Evolutionary conservation across 2,113 vertebrate genomes (phyloP), one percentile per base, ranked within the genome.

Genomic region (Polypterus bichir): DNA sequence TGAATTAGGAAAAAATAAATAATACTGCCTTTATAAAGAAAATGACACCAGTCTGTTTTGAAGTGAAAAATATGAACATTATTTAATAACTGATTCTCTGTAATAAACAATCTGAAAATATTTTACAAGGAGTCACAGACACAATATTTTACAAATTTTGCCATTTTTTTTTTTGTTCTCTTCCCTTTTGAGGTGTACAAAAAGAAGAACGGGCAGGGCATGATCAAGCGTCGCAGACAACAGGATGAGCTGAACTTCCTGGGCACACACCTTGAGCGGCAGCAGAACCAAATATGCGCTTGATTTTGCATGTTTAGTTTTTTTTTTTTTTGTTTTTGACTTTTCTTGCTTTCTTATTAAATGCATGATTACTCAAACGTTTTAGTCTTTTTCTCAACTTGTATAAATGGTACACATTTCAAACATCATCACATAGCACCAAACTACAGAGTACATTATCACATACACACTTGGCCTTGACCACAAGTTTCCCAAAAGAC

Each of bases 51-150:
- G 74, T 45, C 54, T 66, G 65, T 75, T 83, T 76, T 96, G 93
- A 98, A 97, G 92, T 97, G 95, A 97, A 98, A 88, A 98, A 98
- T 98, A 98, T 98, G 94, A 97, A 97, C 92, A 92, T 98, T 96
- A 97, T 98, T 98, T 98, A 98, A 93, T 98, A 97, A 97, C 92
- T 88, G 93, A 97, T 93, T 92, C 93, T 98, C 91, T 98, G 94
- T 97, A 97, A 98, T 98, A 98, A 97, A 98, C 92, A 86, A 96
- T 98, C 96, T 96, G 92, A 97, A 97, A 98, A 97, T 98, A 97
- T 98, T 93, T 97, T 98, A 98, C 94, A 98, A 95, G 94, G 92
- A 97, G 89, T 97, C 94, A 98, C 95, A 93, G 93, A 82, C 95
- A 96, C 89, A 60, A 86, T 96, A 94, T 96, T 92, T 94, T 98